Base-by-base conservation (phyloP, 2,113 vertebrate species). In the Bagarius yarrelli region DNA sequence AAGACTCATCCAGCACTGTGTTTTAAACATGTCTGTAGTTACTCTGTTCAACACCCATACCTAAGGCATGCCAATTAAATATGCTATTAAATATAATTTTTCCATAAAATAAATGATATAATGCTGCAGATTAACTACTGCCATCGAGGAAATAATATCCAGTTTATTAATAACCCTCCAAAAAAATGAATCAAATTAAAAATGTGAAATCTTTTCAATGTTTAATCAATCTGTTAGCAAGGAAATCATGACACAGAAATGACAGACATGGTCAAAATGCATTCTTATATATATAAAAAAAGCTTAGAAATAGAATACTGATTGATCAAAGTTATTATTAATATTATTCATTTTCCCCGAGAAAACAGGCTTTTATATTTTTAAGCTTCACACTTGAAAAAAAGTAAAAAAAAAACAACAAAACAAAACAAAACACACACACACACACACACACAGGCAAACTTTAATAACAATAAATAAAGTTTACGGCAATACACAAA, bases 121-220 rank as follows among this genome's bases (percentile, higher is more conserved):
- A 89, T 89, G 93, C 91, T 93, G 89, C 87, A 84, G 92, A 94
- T 94, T 94, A 93, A 91, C 93, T 80, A 85, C 80, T 87, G 89
- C 93, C 89, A 93, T 92, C 86, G 72, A 87, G 75, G 90, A 93
- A 84, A 85, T 73, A 86, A 59, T 83, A 90, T 88, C 89, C 88
- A 85, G 85, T 87, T 93, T 94, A 91, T 90, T 89, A 80, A 44
- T 69, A 69, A n/a, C 89, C 88, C 85, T 84, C 83, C 83, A 83
- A 87, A 76, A 91, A 89, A 89, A 88, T 86, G 90, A 89, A 92
- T 92, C 87, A 90, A 85, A 78, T 63, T 59, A 61, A 82, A 64
- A 83, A 78, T 81, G 56, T 86, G 82, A 76, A 88, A 84, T 85
- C 77, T 70, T 70, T 70, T 50, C 25, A 72, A 72, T 4, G 87